phyloP scores from a whole-genome alignment of 1,140 invertebrate species.

The Maconellicoccus hirsutus region DNA sequence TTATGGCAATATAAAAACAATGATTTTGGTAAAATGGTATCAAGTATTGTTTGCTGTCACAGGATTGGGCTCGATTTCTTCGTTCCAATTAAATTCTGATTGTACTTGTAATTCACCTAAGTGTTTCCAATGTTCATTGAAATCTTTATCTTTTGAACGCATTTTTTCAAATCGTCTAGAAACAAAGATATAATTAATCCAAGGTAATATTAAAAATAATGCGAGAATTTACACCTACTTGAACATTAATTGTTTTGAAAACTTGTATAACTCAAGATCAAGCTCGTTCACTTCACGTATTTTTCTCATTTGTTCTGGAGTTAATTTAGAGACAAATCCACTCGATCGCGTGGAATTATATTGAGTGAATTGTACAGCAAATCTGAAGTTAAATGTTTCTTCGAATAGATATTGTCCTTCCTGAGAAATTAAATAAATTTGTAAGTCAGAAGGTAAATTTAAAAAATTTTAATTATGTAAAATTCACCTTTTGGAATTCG shows the following conservation, averaged over 20 bases:
- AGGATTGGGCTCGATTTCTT: conserved; percentile 58
- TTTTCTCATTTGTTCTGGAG: conserved; percentile 53
- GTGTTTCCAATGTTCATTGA: conserved; percentile 64
- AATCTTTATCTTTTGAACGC: conserved; percentile 64
- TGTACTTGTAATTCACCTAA: conserved; percentile 62
- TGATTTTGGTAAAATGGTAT: not conserved
- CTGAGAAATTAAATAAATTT: conserved; percentile 35
- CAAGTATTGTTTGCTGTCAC: conserved; percentile 24
- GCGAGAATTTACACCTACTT: conserved; percentile 36
- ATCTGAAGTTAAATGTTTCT: conserved; percentile 87
- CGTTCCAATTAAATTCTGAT: conserved; percentile 77
- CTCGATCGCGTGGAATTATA: conserved; percentile 78
- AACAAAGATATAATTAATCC: conserved; percentile 16
- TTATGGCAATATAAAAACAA: no score
- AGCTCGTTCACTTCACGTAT: conserved; percentile 74
- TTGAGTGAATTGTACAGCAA: conserved; percentile 76
- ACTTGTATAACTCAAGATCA: conserved; percentile 88
- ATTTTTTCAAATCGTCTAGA: conserved; percentile 58
- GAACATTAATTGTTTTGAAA: conserved; percentile 78
- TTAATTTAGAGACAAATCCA: conserved; percentile 58
- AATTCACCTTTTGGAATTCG: conserved; percentile 73
- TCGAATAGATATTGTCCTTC: conserved; percentile 94
- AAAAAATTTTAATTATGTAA: not conserved
- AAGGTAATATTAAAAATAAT: conserved; percentile 31
- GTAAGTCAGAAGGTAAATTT: not conserved